A percentile compares a stretch with the other conserved stretches of the same genome.
Conservation (phyloP, 64 coral and sea anemone species). For the Montipora cactus region DNA sequence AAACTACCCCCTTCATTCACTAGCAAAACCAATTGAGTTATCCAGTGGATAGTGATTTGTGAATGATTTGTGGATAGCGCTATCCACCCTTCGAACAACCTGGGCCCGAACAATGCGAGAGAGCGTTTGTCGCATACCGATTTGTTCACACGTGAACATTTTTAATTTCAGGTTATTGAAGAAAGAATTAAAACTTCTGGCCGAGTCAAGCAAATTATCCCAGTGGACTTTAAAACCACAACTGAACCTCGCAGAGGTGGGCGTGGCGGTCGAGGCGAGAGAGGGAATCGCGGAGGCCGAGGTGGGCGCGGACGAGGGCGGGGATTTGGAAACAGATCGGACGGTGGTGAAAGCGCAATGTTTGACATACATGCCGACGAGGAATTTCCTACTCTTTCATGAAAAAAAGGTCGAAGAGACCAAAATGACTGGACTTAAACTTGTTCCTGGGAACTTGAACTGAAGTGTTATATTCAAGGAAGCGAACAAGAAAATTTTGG, state of each 20-base stretch:
- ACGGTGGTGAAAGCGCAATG: constrained; percentile 22
- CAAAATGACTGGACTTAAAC: background rate
- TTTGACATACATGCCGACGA: constrained; percentile 82
- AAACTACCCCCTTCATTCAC: too few species aligned
- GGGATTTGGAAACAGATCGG: constrained; percentile 41
- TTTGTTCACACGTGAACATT: too few species aligned
- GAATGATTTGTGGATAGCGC: too few species aligned
- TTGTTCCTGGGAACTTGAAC: constrained; percentile 43
- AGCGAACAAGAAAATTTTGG: background rate
- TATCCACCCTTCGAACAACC: too few species aligned
- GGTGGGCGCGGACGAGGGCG: constrained; percentile 73
- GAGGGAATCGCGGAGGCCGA: constrained; percentile 64
- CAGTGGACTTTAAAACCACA: constrained; percentile 67
- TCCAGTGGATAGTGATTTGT: too few species aligned
- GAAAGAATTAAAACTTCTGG: constrained; percentile 95
- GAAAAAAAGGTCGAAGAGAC: background rate
- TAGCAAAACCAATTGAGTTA: too few species aligned
- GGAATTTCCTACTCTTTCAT: constrained; percentile 90
- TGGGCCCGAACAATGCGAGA: too few species aligned
- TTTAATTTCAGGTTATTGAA: constrained; percentile 67
- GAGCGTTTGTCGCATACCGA: too few species aligned
- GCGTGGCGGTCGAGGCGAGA: constrained; percentile 58
- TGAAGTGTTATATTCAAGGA: constrained; percentile 23
- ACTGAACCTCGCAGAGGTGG: constrained; percentile 59
- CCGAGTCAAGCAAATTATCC: constrained; percentile 90